Evolutionary conservation across 1,140 invertebrate species (phyloP), one percentile per base, ranked within the genome.

Genomic region (Neodiprion virginianus): DNA sequence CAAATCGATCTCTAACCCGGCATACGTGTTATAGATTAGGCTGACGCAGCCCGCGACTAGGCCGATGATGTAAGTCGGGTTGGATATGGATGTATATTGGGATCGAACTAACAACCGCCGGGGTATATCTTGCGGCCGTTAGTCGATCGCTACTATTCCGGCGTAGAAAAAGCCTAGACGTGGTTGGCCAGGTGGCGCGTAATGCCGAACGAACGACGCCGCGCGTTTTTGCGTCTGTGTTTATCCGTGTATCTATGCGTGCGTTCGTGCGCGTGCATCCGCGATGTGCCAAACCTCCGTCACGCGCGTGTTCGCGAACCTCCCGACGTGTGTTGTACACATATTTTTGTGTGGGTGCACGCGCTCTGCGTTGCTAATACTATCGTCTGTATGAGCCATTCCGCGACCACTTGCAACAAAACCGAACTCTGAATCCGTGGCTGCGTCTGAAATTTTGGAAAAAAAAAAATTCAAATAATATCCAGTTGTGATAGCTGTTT

Each of bases 111-210:
- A 40, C 28, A 40, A 17, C 53, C 53, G 17, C 17, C 17, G 17
- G 17, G 53, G 53, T 5, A 8, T 61, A 61, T 61, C 53, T 61
- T 17, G 53, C 3, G 28, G 53, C 53, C n/a, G 53, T 14, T 61
- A 61, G 53, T 61, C 53, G 53, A 61, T 61, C n/a, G 53, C n/a
- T 61, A 61, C 53, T 61, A 61, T 17, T 61, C 53, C 11, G 71
- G 65, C 72, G 74, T 79, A 76, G 75, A 78, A 77, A 75, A 79
- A 66, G 72, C 76, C 72, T 77, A 79, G 74, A 76, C 77, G 74
- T 78, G 76, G 74, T 76, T 75, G 76, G 68, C 76, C 81, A 81
- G 81, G 79, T 81, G 79, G 81, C 78, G 77, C 75, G 72, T 74
- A 79, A 78, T 74, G 78, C 75, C 76, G 73, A 67, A 67, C 49